A percentile compares a stretch with the other conserved stretches of the same genome.
These are phyloP conservation scores for Porphyrio hochstetteri DNA, from an alignment of 2,113 vertebrate genomes.

Conservation along the genomic window DNA sequence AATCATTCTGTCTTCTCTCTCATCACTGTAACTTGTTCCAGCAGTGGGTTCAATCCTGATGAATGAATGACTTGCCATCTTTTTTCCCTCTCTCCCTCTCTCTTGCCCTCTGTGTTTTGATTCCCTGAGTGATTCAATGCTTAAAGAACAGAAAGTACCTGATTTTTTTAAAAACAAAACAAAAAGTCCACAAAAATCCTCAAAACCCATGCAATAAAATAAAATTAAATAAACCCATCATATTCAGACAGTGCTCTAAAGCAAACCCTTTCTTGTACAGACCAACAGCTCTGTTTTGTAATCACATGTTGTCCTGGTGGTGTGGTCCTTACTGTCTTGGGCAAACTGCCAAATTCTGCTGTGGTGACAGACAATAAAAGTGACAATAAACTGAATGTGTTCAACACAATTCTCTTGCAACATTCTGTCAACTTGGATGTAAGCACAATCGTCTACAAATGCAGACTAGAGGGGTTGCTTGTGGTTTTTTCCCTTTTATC, in stretches of 20 bases:
- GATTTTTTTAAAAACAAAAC: not conserved
- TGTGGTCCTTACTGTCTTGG: not conserved
- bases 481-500: not conserved
- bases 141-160: not conserved
- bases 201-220: not conserved
- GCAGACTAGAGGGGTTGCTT: not conserved
- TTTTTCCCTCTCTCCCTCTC: not conserved
- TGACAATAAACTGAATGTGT: not conserved
- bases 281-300: not conserved
- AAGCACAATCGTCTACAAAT: not conserved
- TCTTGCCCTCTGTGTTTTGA: not conserved
- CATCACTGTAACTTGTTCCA: not conserved
- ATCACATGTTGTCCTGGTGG: not conserved
- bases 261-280: not conserved
- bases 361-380: not conserved
- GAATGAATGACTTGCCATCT: not conserved
- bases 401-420: not conserved
- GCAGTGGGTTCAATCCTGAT: not conserved
- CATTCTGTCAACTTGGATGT: not conserved
- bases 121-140: not conserved
- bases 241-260: not conserved
- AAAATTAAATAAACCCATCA: not conserved
- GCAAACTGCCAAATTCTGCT: not conserved
- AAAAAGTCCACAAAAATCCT: too few species aligned
- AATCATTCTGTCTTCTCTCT: not conserved